These are phyloP conservation scores for Myripristis jacobus DNA, from an alignment of 2,797 vertebrate genomes.

Conservation along the genomic window DNA sequence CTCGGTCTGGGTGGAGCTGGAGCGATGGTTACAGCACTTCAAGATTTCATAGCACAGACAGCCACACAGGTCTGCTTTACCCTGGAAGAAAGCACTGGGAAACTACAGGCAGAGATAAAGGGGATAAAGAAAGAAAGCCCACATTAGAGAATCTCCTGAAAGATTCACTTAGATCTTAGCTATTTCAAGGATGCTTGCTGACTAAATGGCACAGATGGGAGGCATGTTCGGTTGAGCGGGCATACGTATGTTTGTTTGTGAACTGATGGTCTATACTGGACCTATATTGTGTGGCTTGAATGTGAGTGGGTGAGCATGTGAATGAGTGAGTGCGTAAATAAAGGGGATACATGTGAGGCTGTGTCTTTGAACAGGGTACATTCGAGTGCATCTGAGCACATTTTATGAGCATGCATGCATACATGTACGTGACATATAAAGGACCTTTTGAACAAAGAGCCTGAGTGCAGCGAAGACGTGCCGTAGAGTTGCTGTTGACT, in stretches of 20 bases:
- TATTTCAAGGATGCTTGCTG: not conserved
- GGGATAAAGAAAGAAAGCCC: not conserved
- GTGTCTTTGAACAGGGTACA: not conserved
- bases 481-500: slow-evolving; percentile 91
- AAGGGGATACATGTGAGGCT: not conserved
- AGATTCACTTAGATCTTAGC: not conserved
- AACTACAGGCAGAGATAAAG: slow-evolving; percentile 83
- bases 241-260: not conserved
- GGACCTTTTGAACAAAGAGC: slow-evolving; percentile 95
- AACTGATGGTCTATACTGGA: not conserved
- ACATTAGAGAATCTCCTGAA: not conserved
- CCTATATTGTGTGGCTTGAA: too few relatives aligned
- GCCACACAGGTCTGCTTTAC: slow-evolving; percentile 96
- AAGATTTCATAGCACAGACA: slow-evolving; percentile 97
- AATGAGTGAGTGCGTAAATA: not conserved
- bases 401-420: not conserved
- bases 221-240: not conserved
- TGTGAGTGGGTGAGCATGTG: not conserved
- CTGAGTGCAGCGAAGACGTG: slow-evolving; percentile 95
- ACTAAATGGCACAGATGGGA: not conserved
- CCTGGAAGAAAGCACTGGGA: slow-evolving; percentile 95
- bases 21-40: slow-evolving; percentile 97
- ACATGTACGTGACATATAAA: not conserved
- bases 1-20: slow-evolving; percentile 94
- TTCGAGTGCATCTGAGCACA: not conserved